Evolutionary conservation across 2,113 vertebrate species (phyloP), one percentile per base, ranked within the genome.

Genomic region (Crypturellus undulatus): DNA sequence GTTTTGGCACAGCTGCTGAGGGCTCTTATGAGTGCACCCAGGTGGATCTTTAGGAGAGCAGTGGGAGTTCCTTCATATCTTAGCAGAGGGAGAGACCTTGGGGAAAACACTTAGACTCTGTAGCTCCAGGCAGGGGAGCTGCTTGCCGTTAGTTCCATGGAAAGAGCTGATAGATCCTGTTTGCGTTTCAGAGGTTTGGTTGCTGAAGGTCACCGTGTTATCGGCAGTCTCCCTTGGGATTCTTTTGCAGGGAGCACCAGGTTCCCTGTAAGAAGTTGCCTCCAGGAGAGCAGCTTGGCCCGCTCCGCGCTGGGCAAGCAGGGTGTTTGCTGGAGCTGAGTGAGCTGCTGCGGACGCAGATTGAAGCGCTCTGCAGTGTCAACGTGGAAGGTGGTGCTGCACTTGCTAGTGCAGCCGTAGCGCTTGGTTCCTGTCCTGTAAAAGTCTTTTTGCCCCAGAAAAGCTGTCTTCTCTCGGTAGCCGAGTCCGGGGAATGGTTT

Each of bases 31-130:
- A 38, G 38, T 43, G 76, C 77, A 32, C 20, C 13, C 64, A 62
- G 70, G 25, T 25, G 88, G 92, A 89, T 91, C 84, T 96, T 4
- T 32, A 75, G 18, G 82, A 96, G 75, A 95, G 43, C 40, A 67
- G 49, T 4, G 34, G 8, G 43, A 64, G 70, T 43, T 72, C 47
- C 30, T 56, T 64, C 32, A 10, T 47, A 5, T 51, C 60, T 71
- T 71, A 51, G 1, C 59, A 63, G 80, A 60, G 51, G 54, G 49
- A 65, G 47, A 70, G 54, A 38, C 0, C 15, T 42, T 22, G 59
- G 54, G 36, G 52, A 79, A 24, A 34, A 43, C 62, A 32, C 43
- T 65, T 26, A 24, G 42, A 36, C 13, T 8, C 15, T 36, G n/a
- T 20, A 75, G 62, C 80, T 16, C 51, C 54, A 20, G 28, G 38